A percentile compares a stretch with the other conserved stretches of the same genome.
Conservation (phyloP, 1,140 invertebrate species). For the Carposina sasakii region DNA sequence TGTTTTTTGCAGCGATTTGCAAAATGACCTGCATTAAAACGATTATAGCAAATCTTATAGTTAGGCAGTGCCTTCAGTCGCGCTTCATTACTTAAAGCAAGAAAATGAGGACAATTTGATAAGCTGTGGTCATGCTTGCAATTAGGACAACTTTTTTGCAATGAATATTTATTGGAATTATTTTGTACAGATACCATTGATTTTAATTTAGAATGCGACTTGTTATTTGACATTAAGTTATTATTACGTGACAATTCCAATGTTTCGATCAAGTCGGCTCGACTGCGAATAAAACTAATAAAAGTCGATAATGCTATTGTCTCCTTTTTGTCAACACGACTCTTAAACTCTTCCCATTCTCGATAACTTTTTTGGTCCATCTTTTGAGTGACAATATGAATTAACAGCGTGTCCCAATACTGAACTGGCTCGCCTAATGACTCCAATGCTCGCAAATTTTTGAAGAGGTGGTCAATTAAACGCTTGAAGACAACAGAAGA, state of each 20-base stretch:
- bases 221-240: background rate
- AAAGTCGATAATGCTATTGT: background rate
- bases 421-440: background rate
- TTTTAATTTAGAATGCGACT: background rate
- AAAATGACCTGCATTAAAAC: constrained; percentile 3
- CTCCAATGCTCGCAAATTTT: constrained; percentile 1
- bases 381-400: constrained; percentile 5
- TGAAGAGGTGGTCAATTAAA: background rate
- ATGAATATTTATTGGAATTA: no score
- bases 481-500: constrained; percentile 1
- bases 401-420: background rate
- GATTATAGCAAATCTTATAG: constrained; percentile 3
- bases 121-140: background rate
- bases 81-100: background rate
- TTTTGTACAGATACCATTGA: background rate
- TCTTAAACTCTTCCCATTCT: background rate
- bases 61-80: no score
- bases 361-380: background rate
- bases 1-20: constrained; percentile 1
- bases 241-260: background rate
- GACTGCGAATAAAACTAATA: background rate
- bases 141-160: background rate
- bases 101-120: no score
- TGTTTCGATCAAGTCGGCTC: constrained; percentile 4
- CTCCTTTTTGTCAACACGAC: background rate